Evolutionary conservation across 2,888 invertebrate species (phyloP).

Genomic region (Apamea monoglypha): DNA sequence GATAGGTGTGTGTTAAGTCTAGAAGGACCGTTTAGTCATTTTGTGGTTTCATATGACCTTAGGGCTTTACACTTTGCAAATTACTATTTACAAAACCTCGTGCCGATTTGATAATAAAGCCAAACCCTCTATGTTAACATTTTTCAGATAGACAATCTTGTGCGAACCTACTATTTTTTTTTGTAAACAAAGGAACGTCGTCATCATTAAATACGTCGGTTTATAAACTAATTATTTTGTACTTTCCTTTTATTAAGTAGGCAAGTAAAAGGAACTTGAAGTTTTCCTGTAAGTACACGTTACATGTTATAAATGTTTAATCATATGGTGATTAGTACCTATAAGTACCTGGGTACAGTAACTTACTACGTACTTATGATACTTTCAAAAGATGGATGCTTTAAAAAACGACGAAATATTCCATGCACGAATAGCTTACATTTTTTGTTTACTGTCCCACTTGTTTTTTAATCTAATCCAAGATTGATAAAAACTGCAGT

Average conservation of each 20-base stretch:
- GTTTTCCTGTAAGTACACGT: constrained; percentile 22
- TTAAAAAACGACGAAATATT: constrained; percentile 12
- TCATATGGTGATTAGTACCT: constrained; percentile 5
- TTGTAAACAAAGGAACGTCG: not conserved
- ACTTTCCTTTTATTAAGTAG: constrained; percentile 44
- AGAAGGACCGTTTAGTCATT: not conserved
- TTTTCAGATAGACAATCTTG: not conserved
- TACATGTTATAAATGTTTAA: constrained; percentile 24
- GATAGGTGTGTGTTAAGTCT: not conserved
- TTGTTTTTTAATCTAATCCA: constrained; percentile 25
- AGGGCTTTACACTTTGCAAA: constrained; percentile 11
- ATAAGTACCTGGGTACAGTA: not conserved
- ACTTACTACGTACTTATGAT: not conserved
- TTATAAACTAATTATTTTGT: constrained; percentile 27
- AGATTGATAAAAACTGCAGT: constrained; percentile 40
- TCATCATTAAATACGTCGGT: not conserved
- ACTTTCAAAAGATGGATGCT: constrained; percentile 19
- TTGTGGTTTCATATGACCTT: constrained; percentile 11
- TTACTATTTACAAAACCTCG: constrained; percentile 35
- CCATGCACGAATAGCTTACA: constrained; percentile 7
- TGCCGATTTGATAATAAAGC: constrained; percentile 26
- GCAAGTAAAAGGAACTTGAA: constrained; percentile 43
- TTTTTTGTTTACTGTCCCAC: constrained; percentile 42
- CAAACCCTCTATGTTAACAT: constrained; percentile 3
- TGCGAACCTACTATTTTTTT: not conserved